phyloP scores from a whole-genome alignment of 2,113 vertebrate species.

The Arvicanthis niloticus region DNA sequence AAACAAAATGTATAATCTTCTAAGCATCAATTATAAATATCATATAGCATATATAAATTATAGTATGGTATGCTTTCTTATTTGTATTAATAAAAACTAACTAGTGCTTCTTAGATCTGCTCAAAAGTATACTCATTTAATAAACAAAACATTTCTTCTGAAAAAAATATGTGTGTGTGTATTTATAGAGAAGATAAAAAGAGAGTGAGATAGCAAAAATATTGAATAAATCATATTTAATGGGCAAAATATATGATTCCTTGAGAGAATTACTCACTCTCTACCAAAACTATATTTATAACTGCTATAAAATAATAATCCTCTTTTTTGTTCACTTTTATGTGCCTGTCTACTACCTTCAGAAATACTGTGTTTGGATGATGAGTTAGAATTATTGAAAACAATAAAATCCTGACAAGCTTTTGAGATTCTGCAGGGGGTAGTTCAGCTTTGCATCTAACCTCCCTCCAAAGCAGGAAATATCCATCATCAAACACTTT shows the following conservation, averaged over 20 bases:
- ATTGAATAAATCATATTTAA: not conserved
- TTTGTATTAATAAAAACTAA: not conserved
- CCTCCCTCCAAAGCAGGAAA: not conserved
- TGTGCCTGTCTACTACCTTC: slow-evolving; percentile 25
- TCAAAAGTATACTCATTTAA: not conserved
- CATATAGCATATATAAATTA: not conserved
- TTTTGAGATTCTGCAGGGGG: not conserved
- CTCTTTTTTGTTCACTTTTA: slow-evolving; percentile 71
- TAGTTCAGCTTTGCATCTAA: not conserved
- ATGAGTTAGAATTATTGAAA: slow-evolving; percentile 59
- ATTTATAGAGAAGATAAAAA: not conserved
- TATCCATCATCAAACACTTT: not conserved
- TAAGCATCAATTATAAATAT: too few relatives aligned
- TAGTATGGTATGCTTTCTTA: not conserved
- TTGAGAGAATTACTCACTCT: slow-evolving; percentile 47
- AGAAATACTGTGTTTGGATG: slow-evolving; percentile 66
- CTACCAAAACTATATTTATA: slow-evolving; percentile 56
- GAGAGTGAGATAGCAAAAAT: not conserved
- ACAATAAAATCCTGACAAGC: slow-evolving; percentile 34
- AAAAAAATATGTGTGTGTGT: not conserved
- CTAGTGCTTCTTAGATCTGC: not conserved
- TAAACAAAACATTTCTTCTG: slow-evolving; percentile 8
- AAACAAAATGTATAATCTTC: not conserved
- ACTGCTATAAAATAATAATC: slow-evolving; percentile 70
- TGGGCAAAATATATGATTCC: slow-evolving; percentile 12